Evolutionary conservation across 2,797 vertebrate species (phyloP).

Genomic region (Pogonophryne albipinna): DNA sequence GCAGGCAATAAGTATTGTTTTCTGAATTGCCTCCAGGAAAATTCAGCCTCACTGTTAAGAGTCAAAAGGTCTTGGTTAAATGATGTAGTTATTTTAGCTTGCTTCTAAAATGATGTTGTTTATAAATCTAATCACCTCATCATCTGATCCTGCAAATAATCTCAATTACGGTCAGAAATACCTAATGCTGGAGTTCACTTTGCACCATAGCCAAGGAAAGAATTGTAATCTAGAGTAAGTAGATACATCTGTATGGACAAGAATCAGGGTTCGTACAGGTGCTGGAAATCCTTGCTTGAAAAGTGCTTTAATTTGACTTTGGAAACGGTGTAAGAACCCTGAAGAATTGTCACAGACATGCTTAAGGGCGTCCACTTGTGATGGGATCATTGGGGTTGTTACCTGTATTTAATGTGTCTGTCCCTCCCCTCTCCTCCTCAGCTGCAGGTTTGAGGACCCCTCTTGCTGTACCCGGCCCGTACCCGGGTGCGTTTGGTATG

Average conservation of each 20-base stretch:
- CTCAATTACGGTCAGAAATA: not conserved
- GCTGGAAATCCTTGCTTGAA: too few relatives aligned
- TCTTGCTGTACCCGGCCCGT: slow-evolving; percentile 91
- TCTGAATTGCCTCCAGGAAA: slow-evolving; percentile 4
- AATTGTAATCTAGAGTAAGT: too few relatives aligned
- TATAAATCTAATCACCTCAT: too few relatives aligned
- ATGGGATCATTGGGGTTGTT: not conserved
- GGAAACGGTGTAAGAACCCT: too few relatives aligned
- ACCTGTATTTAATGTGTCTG: slow-evolving; percentile 1
- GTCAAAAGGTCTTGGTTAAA: not conserved
- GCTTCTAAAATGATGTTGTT: too few relatives aligned
- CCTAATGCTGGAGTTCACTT: not conserved
- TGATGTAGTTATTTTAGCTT: too few relatives aligned
- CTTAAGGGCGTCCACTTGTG: too few relatives aligned
- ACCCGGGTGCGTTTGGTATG: slow-evolving; percentile 94
- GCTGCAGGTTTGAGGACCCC: slow-evolving; percentile 93
- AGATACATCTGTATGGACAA: not conserved
- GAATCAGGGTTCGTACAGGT: too few relatives aligned
- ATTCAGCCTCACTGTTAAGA: not conserved
- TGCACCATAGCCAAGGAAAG: not conserved
- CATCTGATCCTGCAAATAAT: not conserved
- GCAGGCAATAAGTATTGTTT: not conserved
- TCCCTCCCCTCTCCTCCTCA: slow-evolving; percentile 51
- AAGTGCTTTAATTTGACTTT: too few relatives aligned
- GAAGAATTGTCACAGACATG: too few relatives aligned